Percentiles rank a stretch among this genome's conserved stretches.
Conservation (phyloP, 2,113 vertebrate species). For the Chloroceryle aenea region DNA sequence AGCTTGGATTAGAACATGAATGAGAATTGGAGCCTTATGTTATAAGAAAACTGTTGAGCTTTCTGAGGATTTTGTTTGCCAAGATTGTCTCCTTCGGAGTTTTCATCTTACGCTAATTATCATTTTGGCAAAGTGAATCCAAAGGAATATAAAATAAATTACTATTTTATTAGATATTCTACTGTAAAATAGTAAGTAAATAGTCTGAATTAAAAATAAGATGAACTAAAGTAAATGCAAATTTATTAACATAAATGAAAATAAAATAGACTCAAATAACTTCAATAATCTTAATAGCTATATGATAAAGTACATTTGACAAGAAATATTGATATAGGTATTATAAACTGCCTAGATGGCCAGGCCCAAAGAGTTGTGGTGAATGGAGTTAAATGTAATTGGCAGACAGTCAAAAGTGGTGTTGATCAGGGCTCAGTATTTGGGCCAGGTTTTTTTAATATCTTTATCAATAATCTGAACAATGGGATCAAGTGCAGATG, state of each 20-base stretch:
- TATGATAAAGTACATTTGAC: background rate
- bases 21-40: background rate
- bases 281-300: background rate
- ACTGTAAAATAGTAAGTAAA: background rate
- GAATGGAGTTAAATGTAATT: no score
- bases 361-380: no score
- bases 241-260: background rate
- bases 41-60: background rate
- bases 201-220: background rate
- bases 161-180: background rate
- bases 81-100: background rate
- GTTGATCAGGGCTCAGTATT: background rate
- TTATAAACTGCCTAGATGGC: background rate
- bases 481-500: background rate
- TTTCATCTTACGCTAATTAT: background rate
- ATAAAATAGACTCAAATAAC: background rate
- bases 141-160: background rate
- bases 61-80: background rate
- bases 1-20: background rate
- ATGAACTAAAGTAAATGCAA: background rate
- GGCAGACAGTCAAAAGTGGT: background rate
- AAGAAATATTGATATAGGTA: background rate
- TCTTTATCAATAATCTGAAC: background rate
- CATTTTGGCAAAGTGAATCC: background rate
- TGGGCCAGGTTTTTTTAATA: background rate